Evolutionary conservation across 2,888 invertebrate species (phyloP).

Genomic region (Acrobasis suavella): DNA sequence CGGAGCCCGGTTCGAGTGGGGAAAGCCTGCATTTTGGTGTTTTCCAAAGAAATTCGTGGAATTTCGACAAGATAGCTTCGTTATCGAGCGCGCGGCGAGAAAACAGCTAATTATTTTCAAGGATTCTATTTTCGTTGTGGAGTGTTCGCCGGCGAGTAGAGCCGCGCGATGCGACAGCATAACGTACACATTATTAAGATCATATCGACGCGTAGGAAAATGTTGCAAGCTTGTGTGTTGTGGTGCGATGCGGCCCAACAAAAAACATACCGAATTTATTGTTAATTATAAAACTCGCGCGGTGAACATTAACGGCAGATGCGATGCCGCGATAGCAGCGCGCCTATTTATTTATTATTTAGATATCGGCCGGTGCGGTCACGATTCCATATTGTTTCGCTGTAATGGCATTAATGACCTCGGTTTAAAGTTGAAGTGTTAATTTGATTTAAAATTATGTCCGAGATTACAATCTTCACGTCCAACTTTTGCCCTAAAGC

Average conservation of each 20-base stretch:
- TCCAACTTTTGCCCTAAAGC: constrained; percentile 75
- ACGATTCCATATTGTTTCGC: constrained; percentile 80
- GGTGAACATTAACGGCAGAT: constrained; percentile 78
- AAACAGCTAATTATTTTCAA: constrained; percentile 65
- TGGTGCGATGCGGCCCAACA: constrained; percentile 48
- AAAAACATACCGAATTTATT: constrained; percentile 81
- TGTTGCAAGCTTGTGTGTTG: constrained; percentile 50
- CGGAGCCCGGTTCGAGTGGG: constrained; percentile 69
- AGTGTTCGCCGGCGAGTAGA: constrained; percentile 10
- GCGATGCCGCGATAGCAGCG: constrained; percentile 68
- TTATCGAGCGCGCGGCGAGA: constrained; percentile 47
- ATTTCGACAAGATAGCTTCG: constrained; percentile 45
- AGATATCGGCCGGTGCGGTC: constrained; percentile 77
- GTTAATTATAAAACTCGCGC: constrained; percentile 81
- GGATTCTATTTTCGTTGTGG: constrained; percentile 42
- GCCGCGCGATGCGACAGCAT: constrained; percentile 32
- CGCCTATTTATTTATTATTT: constrained; percentile 82
- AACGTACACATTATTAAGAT: constrained; percentile 69
- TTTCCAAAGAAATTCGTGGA: constrained; percentile 64
- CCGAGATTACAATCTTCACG: constrained; percentile 75
- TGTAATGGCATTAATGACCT: constrained; percentile 80
- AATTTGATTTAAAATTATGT: constrained; percentile 82
- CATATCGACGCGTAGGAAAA: constrained; percentile 71
- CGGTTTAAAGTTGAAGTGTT: constrained; percentile 82
- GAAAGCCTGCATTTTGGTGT: constrained; percentile 67